phyloP scores from a whole-genome alignment of 2,113 vertebrate genomes.

The Phalacrocorax pelagicus region DNA sequence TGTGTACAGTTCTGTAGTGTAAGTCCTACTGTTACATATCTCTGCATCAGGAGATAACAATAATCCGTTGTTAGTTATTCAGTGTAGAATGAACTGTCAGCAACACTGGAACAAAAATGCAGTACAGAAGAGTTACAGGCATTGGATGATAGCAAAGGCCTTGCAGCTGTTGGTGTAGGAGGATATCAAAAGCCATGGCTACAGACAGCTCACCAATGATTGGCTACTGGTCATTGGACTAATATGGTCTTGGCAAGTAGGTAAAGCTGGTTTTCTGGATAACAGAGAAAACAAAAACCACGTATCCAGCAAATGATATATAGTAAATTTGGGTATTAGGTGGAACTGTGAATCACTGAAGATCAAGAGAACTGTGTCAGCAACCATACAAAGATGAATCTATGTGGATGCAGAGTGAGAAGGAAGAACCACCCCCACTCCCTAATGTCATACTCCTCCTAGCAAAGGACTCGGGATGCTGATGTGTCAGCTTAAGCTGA shows the following conservation, averaged over 20 bases:
- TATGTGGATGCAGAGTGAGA: accelerated
- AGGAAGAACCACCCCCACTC: background rate
- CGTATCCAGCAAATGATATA: background rate
- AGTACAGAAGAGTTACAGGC: background rate
- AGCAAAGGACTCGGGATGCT: background rate
- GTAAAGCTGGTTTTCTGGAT: background rate
- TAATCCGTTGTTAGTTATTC: background rate
- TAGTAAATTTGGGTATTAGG: background rate
- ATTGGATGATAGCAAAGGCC: background rate
- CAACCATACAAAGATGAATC: background rate
- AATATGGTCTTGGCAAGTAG: background rate
- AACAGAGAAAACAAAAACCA: background rate
- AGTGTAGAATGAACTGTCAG: background rate
- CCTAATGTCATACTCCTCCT: background rate
- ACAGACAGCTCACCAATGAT: background rate
- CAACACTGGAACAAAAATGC: background rate
- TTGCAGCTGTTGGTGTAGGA: background rate
- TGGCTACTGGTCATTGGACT: background rate
- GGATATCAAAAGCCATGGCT: background rate
- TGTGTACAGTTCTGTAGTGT: background rate
- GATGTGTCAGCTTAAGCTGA: background rate
- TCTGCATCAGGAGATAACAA: background rate
- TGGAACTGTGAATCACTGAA: background rate
- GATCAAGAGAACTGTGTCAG: background rate
- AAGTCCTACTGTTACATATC: background rate